Evolutionary conservation across 2,113 vertebrate genomes (phyloP).

Genomic region (Stegostoma tigrinum): DNA sequence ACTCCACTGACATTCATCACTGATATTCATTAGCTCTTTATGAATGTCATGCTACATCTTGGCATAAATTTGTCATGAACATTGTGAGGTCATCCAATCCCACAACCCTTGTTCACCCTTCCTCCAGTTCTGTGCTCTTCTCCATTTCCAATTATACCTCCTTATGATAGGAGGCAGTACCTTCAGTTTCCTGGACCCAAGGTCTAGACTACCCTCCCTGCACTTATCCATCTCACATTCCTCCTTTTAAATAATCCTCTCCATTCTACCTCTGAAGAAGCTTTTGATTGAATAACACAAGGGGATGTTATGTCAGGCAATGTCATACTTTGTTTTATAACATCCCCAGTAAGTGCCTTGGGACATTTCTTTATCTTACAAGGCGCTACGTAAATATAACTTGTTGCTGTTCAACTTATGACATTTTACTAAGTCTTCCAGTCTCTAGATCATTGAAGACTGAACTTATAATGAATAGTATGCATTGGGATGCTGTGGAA

Average conservation of each 20-base stretch:
- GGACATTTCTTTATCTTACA: background rate
- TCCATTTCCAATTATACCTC: no score
- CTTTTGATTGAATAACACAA: background rate
- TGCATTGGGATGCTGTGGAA: no score
- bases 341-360: background rate
- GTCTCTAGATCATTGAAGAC: no score
- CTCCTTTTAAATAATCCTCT: background rate
- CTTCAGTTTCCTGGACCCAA: background rate
- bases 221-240: background rate
- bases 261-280: background rate
- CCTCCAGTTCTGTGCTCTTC: no score
- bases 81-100: no score
- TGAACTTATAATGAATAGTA: no score
- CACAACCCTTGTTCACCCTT: no score
- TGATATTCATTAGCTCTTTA: background rate
- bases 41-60: no score
- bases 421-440: background rate
- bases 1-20: background rate
- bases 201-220: background rate
- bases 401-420: background rate
- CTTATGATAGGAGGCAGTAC: no score
- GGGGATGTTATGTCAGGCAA: background rate
- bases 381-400: background rate
- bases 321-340: background rate
- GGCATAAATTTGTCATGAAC: no score